These are phyloP conservation scores for Saguinus midas DNA, from an alignment of 2,113 vertebrate genomes.

Conservation along the genomic window DNA sequence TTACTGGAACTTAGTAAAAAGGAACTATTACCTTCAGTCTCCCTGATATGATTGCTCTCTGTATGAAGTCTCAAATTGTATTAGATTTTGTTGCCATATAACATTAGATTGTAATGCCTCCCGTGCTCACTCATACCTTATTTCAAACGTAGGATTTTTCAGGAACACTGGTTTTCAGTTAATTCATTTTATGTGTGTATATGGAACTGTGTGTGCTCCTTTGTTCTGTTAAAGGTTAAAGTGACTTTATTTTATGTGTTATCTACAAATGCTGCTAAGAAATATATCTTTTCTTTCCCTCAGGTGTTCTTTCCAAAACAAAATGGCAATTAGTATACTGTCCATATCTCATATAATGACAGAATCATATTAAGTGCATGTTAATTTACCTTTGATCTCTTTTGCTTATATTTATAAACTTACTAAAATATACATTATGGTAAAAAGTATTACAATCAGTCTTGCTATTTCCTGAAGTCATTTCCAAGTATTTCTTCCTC, in stretches of 20 bases:
- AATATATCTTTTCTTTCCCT: background rate
- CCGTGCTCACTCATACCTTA: constrained; percentile 45
- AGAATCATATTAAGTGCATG: background rate
- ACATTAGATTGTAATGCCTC: constrained; percentile 31
- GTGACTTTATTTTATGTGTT: background rate
- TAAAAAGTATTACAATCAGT: background rate
- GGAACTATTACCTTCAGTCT: constrained; percentile 30
- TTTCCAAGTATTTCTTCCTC: background rate
- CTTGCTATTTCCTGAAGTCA: background rate
- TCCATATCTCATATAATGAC: background rate
- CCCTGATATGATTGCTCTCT: constrained; percentile 64
- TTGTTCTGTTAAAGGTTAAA: constrained; percentile 4
- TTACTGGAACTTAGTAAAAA: constrained; percentile 56
- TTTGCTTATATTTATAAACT: background rate
- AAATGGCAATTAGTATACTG: background rate
- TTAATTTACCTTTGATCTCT: background rate
- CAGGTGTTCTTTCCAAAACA: background rate
- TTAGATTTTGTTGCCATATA: constrained; percentile 53
- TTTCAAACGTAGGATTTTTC: constrained; percentile 47
- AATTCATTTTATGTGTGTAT: background rate
- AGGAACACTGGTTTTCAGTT: constrained; percentile 3
- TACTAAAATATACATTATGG: background rate
- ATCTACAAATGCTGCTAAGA: background rate
- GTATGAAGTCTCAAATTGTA: constrained; percentile 63
- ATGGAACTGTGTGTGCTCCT: background rate